Base-by-base conservation (phyloP, 2,888 invertebrate species). In the Campaea margaritaria region DNA sequence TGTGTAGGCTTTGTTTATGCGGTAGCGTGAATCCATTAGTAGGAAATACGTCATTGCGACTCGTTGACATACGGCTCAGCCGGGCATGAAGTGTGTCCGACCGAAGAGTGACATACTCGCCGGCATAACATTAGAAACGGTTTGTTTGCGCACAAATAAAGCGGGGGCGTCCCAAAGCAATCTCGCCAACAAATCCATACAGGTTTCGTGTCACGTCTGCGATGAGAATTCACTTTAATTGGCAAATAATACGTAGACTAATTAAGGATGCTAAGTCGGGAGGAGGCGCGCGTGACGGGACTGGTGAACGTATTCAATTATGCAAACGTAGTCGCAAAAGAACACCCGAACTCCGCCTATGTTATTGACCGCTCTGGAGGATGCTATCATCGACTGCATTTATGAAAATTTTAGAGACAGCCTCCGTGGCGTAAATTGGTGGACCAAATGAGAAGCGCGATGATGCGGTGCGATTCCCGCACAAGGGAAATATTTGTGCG, bases 161-260 rank as follows among this genome's bases (percentile, higher is more conserved):
- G 78, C 72, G 76, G 68, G 49, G 45, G 36, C 74, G 73, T 76
- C 75, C 73, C 71, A 70, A 79, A 76, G 73, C 76, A 82, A 78
- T 82, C 83, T 83, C 83, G 38, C 60, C 82, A 78, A 71, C 67
- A 75, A 80, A 83, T 84, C 82, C 82, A 87, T 89, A 86, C 79
- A 80, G 85, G 85, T 91, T 92, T 91, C 91, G 76, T 76, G 86
- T 91, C 91, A 92, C 91, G 91, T 92, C 78, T 83, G 75, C 87
- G 79, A 89, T 87, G 92, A 91, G 86, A 93, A 91, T 92, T 91
- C 89, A 89, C 91, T 92, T 91, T 93, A 93, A 93, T 93, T 93
- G 92, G 92, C 92, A 92, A 92, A 93, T 93, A 92, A 93, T 93
- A 92, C 92, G 90, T 85, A 91, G 87, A 87, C 89, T 90, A 93